These are phyloP conservation scores for Coleophora deauratella DNA, from an alignment of 2,888 invertebrate genomes.

Conservation along the genomic window DNA sequence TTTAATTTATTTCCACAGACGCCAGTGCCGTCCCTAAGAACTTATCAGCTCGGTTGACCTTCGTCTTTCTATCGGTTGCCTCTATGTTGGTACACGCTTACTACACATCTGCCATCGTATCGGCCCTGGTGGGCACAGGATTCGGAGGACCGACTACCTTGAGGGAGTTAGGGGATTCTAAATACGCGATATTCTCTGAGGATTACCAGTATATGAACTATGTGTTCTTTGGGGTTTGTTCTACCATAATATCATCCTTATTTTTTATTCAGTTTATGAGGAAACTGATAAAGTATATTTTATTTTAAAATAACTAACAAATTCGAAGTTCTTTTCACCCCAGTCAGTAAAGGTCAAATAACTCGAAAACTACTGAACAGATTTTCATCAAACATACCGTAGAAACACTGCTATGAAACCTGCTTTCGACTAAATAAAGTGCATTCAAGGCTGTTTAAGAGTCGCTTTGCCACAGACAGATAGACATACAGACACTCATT, in stretches of 20 bases:
- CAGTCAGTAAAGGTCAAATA: no score
- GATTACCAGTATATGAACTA: slow-evolving; percentile 47
- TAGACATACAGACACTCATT: no score
- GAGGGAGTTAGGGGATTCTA: slow-evolving; percentile 44
- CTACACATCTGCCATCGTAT: slow-evolving; percentile 59
- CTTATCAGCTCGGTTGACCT: slow-evolving; percentile 46
- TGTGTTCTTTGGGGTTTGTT: slow-evolving; percentile 51
- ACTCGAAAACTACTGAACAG: no score
- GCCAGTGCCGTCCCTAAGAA: slow-evolving; percentile 52
- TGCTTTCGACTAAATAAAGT: no score
- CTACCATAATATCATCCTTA: no score
- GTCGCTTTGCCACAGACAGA: no score
- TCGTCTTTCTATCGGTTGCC: slow-evolving; percentile 44
- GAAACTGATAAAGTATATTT: slow-evolving; percentile 15
- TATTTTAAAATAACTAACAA: background rate
- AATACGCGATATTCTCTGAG: slow-evolving; percentile 48
- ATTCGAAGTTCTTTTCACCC: no score
- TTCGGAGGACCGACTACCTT: slow-evolving; percentile 41
- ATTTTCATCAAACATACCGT: no score
- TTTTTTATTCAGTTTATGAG: no score
- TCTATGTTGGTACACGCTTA: slow-evolving; percentile 60
- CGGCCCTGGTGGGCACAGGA: slow-evolving; percentile 51
- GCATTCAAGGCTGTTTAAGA: no score
- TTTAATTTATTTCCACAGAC: slow-evolving; percentile 26
- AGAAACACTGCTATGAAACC: no score